Conservation (phyloP, 2,113 vertebrate genomes). For the Oriolus oriolus region DNA sequence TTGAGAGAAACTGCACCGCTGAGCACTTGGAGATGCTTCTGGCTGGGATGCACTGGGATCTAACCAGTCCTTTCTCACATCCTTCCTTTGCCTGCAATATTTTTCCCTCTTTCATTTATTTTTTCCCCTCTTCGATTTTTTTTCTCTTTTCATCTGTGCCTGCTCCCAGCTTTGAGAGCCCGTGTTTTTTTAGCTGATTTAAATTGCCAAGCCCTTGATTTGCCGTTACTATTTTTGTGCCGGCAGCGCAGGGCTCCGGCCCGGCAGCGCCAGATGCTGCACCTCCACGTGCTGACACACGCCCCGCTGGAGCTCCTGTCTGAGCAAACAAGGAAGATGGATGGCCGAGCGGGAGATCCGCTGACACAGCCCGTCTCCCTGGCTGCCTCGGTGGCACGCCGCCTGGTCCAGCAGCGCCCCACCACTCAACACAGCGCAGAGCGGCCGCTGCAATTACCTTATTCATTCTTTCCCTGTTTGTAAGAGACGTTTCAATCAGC, state of each 20-base stretch:
- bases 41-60: background rate
- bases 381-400: background rate
- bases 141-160: background rate
- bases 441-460: background rate
- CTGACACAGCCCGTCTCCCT: background rate
- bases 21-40: background rate
- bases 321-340: background rate
- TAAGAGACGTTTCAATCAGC: background rate
- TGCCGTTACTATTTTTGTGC: background rate
- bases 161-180: background rate
- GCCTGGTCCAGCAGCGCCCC: background rate
- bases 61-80: background rate
- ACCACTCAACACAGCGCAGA: fast-evolving
- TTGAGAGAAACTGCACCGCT: fast-evolving
- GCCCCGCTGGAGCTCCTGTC: background rate
- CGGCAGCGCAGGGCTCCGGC: background rate
- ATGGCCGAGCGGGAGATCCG: background rate
- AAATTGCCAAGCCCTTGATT: background rate
- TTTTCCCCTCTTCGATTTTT: background rate
- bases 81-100: background rate
- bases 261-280: background rate
- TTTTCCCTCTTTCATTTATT: background rate
- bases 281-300: slow-evolving; percentile 18
- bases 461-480: background rate
- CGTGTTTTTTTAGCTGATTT: background rate